Conservation (phyloP, 2,888 invertebrate species). For the Leptothorax acervorum region DNA sequence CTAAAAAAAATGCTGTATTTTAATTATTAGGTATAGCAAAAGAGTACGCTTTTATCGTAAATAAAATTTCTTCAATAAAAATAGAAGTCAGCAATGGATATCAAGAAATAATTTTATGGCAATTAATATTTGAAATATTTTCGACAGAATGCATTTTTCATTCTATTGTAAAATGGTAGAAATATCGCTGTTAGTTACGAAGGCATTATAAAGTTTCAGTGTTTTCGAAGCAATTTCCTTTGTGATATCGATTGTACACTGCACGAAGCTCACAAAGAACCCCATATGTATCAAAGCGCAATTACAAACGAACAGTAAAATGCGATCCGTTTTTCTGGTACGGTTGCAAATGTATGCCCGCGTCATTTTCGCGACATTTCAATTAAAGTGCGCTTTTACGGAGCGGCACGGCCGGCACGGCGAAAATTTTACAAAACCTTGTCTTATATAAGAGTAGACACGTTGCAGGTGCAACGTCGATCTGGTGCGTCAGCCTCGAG, state of each 20-base stretch:
- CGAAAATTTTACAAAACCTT: constrained; percentile 12
- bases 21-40: background rate
- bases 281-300: background rate
- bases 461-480: background rate
- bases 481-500: background rate
- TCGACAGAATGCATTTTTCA: background rate
- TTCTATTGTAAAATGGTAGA: background rate
- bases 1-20: background rate
- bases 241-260: background rate
- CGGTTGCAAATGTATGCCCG: background rate
- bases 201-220: constrained; percentile 4
- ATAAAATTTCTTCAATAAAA: background rate
- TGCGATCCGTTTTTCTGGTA: background rate
- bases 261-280: background rate
- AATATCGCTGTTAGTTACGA: background rate
- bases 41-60: no score
- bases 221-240: background rate
- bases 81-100: background rate
- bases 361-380: background rate
- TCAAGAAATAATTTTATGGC: background rate
- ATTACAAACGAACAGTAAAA: background rate
- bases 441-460: background rate
- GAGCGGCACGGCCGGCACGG: no score
- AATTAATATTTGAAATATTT: constrained; percentile 19
- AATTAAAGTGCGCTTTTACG: background rate